Percentiles rank a stretch among this genome's conserved stretches.
Conservation (phyloP, 2,888 invertebrate species). For the Athetis lepigone region DNA sequence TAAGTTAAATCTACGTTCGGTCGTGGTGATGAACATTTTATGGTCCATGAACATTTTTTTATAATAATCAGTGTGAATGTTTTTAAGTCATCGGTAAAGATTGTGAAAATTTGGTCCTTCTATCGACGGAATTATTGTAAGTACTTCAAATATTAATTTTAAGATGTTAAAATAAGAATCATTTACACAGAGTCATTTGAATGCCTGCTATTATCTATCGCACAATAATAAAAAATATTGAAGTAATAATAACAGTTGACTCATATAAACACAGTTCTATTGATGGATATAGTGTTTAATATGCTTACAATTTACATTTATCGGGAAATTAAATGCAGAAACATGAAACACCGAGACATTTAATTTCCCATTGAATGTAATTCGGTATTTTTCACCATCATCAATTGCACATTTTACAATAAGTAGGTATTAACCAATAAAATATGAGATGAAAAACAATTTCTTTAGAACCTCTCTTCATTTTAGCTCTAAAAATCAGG, state of each 20-base stretch:
- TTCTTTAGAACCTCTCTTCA: too few species aligned
- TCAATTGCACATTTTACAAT: too few species aligned
- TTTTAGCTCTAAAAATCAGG: too few species aligned
- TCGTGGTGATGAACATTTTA: not conserved
- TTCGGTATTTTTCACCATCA: too few species aligned
- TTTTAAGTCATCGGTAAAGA: not conserved
- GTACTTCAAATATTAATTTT: constrained; percentile 6
- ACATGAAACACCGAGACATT: not conserved
- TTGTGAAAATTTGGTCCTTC: too few species aligned
- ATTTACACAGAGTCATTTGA: not conserved
- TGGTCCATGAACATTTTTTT: not conserved
- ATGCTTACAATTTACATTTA: not conserved
- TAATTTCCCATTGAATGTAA: not conserved
- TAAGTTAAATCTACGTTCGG: too few species aligned
- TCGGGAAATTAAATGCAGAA: not conserved
- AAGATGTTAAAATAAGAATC: not conserved
- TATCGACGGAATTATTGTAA: too few species aligned
- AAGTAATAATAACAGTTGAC: constrained; percentile 11
- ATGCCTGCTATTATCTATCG: too few species aligned
- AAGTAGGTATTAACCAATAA: too few species aligned
- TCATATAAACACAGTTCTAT: too few species aligned
- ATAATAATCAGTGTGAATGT: not conserved
- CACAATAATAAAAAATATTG: not conserved
- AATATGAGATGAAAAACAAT: too few species aligned
- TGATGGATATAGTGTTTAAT: too few species aligned